phyloP scores from a whole-genome alignment of 2,113 vertebrate genomes.

The Pristiophorus japonicus region DNA sequence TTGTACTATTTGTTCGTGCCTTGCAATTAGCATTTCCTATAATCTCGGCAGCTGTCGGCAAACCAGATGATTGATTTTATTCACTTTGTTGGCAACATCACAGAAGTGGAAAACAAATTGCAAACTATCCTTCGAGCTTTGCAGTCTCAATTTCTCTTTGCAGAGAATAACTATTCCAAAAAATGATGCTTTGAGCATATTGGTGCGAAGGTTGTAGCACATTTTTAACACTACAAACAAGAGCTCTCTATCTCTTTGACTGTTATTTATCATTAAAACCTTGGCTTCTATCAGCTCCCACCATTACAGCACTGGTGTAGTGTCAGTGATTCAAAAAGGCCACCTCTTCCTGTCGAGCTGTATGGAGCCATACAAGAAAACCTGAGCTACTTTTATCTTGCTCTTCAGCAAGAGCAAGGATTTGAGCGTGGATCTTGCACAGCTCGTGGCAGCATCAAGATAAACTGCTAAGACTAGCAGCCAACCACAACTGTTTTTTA shows the following conservation, averaged over 20 bases:
- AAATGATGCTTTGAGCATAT: neutral
- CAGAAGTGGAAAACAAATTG: neutral
- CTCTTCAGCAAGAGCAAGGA: too few species aligned
- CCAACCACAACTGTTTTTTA: neutral
- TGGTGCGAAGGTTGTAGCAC: neutral
- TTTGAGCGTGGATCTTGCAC: neutral
- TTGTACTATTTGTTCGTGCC: neutral
- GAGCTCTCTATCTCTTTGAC: neutral
- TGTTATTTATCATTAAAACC: neutral
- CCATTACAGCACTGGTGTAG: neutral
- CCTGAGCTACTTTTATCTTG: neutral
- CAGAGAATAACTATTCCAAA: neutral
- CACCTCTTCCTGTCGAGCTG: neutral
- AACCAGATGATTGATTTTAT: slow-evolving; percentile 27
- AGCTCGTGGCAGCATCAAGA: neutral
- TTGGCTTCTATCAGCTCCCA: neutral
- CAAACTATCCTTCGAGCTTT: neutral
- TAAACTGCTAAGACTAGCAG: neutral
- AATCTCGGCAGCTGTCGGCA: slow-evolving; percentile 23
- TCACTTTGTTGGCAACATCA: neutral
- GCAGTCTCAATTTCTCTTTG: neutral
- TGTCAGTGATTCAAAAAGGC: neutral
- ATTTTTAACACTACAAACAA: neutral
- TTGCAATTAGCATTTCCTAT: slow-evolving; percentile 23
- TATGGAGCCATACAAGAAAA: neutral